Evolutionary conservation across 2,113 vertebrate species (phyloP).

Genomic region (Psephotus haematonotus): DNA sequence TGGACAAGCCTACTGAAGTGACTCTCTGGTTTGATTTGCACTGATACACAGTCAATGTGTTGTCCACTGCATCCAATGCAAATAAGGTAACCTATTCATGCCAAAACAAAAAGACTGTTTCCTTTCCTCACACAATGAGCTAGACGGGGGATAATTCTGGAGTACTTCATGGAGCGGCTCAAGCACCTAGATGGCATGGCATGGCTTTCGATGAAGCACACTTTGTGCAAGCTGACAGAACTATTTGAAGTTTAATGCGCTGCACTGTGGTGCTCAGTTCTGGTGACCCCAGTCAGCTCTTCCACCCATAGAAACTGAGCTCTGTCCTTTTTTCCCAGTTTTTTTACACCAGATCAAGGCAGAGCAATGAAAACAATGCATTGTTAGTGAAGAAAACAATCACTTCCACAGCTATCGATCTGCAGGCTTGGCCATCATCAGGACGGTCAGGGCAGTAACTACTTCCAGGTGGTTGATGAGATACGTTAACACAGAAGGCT

Average conservation of each 20-base stretch:
- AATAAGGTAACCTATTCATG: background rate
- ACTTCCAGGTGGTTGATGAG: background rate
- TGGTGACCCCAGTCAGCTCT: background rate
- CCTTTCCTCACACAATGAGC: background rate
- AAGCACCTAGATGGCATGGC: background rate
- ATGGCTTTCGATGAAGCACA: background rate
- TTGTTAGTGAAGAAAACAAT: background rate
- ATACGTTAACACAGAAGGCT: background rate
- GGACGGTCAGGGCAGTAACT: background rate
- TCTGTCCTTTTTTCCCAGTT: background rate
- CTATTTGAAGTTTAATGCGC: background rate
- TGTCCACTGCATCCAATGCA: accelerated
- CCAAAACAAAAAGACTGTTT: background rate
- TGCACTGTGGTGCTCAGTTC: background rate
- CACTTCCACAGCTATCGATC: background rate
- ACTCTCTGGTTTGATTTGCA: accelerated
- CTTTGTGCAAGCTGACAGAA: background rate
- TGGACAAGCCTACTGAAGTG: accelerated
- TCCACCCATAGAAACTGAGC: background rate
- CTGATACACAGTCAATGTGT: background rate
- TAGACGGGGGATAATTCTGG: background rate
- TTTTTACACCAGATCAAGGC: background rate
- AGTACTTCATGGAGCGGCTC: background rate
- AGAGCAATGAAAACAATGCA: background rate
- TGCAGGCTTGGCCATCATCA: background rate